These are phyloP conservation scores for Hemiprocne comata DNA, from an alignment of 2,113 vertebrate genomes.

Conservation along the genomic window DNA sequence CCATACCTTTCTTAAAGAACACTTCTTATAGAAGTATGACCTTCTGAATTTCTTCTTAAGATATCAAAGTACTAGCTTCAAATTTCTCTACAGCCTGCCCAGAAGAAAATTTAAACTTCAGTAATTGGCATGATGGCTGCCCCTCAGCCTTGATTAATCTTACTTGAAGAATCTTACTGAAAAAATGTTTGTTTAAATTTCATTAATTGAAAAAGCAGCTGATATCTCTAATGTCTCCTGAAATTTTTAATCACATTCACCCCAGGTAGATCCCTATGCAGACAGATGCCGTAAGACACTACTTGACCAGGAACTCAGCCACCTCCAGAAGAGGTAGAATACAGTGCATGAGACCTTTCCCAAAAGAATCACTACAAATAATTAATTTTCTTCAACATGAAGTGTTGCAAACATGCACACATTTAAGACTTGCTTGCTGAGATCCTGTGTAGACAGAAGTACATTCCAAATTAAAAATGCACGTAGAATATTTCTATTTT, in stretches of 20 bases:
- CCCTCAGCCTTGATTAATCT: background rate
- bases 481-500: background rate
- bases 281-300: background rate
- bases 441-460: background rate
- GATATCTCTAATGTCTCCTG: background rate
- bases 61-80: background rate
- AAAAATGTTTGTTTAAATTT: background rate
- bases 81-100: background rate
- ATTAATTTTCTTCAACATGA: background rate
- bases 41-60: background rate
- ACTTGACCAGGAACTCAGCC: background rate
- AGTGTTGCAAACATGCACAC: background rate
- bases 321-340: background rate
- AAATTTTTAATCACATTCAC: slow-evolving; percentile 10
- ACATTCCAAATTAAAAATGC: background rate
- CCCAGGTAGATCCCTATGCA: background rate
- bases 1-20: background rate
- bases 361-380: background rate
- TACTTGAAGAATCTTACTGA: background rate
- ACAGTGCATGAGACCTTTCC: background rate
- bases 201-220: background rate
- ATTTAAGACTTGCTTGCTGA: background rate
- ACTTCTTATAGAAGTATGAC: background rate
- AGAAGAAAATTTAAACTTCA: background rate
- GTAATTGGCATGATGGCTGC: background rate